Percentiles rank a stretch among this genome's conserved stretches.
phyloP scores from a whole-genome alignment of 2,888 invertebrate genomes.

The Habrosyne pyritoides region DNA sequence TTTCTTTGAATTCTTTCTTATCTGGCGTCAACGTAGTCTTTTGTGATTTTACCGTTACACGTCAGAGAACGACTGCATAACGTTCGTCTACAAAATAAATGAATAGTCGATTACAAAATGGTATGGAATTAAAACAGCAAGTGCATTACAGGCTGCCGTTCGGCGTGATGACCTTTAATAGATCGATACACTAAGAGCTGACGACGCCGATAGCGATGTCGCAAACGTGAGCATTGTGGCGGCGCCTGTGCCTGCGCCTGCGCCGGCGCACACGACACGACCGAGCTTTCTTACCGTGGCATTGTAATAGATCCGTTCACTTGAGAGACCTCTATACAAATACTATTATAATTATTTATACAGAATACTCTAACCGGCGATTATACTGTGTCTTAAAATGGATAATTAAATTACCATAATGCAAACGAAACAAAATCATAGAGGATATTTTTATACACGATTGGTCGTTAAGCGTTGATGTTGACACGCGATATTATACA shows the following conservation, averaged over 20 bases:
- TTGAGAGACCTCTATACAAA: slow-evolving; percentile 59
- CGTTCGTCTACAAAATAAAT: not conserved
- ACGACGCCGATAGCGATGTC: slow-evolving; percentile 58
- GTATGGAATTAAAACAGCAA: slow-evolving; percentile 36
- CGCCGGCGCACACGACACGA: slow-evolving; percentile 41
- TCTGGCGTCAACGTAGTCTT: slow-evolving; percentile 30
- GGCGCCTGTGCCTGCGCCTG: slow-evolving; percentile 36
- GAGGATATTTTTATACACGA: not conserved
- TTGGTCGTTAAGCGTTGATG: not conserved
- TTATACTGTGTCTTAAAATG: not conserved
- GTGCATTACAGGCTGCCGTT: slow-evolving; percentile 33
- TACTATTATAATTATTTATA: slow-evolving; percentile 32
- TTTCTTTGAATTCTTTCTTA: slow-evolving; percentile 39
- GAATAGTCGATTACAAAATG: slow-evolving; percentile 33
- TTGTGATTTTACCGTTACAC: slow-evolving; percentile 33
- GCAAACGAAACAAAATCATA: slow-evolving; percentile 12
- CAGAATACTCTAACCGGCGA: not conserved
- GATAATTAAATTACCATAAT: slow-evolving; percentile 15
- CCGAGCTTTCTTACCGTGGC: slow-evolving; percentile 70
- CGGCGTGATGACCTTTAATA: slow-evolving; percentile 57
- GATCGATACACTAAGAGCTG: slow-evolving; percentile 50
- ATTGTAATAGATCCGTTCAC: slow-evolving; percentile 71
- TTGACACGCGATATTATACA: not conserved
- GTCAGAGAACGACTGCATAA: not conserved
- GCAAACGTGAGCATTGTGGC: slow-evolving; percentile 60